Evolutionary conservation across 2,113 vertebrate species (phyloP).

Genomic region (Planiliza haematocheilus): DNA sequence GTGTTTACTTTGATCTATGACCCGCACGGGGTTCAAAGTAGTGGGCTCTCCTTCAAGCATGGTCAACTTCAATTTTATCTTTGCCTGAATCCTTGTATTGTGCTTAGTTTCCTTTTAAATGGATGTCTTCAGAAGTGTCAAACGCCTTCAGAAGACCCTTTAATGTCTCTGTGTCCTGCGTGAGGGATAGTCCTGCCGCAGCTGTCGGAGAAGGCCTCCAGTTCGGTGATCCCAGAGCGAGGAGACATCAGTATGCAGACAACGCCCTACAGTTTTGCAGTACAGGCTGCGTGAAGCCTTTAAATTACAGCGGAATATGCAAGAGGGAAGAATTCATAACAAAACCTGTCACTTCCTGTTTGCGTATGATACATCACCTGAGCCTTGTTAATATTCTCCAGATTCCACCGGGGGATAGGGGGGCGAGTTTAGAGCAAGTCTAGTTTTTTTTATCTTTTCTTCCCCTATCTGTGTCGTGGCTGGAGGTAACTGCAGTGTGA

Average conservation of each 20-base stretch:
- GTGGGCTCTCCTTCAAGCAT: no score
- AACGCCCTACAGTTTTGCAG: constrained; percentile 59
- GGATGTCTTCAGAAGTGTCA: not conserved
- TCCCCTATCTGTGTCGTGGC: constrained; percentile 8
- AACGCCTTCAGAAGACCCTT: not conserved
- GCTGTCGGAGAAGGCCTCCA: not conserved
- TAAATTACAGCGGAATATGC: constrained; percentile 68
- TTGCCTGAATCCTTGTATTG: not conserved
- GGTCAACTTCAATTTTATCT: not conserved
- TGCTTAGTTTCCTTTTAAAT: constrained; percentile 9
- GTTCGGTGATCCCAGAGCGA: constrained; percentile 22
- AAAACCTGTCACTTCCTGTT: constrained; percentile 67
- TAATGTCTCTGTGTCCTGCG: constrained; percentile 11
- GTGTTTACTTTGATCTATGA: constrained; percentile 39
- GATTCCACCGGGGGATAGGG: constrained; percentile 36
- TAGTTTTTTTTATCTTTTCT: not conserved
- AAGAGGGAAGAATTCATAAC: constrained; percentile 62
- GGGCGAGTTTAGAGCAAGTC: constrained; percentile 2
- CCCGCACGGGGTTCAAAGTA: constrained; percentile 6
- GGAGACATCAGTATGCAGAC: constrained; percentile 69
- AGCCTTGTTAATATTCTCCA: constrained; percentile 57
- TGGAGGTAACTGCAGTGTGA: constrained; percentile 45
- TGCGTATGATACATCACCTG: constrained; percentile 69
- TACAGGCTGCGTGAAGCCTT: constrained; percentile 60
- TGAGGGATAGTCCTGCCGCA: constrained; percentile 4